These are phyloP conservation scores for Micrastur ruficollis DNA, from an alignment of 2,797 vertebrate genomes.

Conservation along the genomic window DNA sequence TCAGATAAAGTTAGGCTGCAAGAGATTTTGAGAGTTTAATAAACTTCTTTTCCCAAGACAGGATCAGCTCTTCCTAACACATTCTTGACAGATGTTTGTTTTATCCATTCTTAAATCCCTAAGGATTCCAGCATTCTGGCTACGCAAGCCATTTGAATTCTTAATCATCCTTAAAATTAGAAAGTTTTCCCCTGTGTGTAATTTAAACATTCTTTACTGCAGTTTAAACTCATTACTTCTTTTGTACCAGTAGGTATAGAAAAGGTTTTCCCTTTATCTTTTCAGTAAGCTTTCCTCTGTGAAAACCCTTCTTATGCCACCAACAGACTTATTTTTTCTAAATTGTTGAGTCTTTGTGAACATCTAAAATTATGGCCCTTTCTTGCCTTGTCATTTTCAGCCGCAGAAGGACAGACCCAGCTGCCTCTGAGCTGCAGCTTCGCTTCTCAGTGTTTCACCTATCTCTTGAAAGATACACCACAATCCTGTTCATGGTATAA, in stretches of 20 bases:
- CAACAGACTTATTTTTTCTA: not conserved
- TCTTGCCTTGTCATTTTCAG: not conserved
- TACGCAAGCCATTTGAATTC: not conserved
- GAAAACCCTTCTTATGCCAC: not conserved
- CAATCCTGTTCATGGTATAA: not conserved
- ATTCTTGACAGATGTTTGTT: not conserved
- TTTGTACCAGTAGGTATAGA: not conserved
- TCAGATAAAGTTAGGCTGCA: not conserved
- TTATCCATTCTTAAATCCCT: not conserved
- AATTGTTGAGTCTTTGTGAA: not conserved
- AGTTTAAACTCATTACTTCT: not conserved
- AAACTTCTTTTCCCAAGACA: not conserved
- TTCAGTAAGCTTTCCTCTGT: not conserved
- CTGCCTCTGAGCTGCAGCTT: not conserved
- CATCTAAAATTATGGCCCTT: not conserved
- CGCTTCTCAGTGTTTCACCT: not conserved
- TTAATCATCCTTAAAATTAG: constrained; percentile 2
- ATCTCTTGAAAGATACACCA: not conserved
- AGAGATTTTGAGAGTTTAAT: not conserved
- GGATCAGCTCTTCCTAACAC: not conserved
- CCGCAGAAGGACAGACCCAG: not conserved
- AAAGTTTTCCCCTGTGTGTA: not conserved
- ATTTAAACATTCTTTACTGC: not conserved
- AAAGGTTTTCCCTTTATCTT: not conserved
- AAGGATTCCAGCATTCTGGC: not conserved